Base-by-base conservation (phyloP, 1,140 invertebrate species). In the Hirudo medicinalis region DNA sequence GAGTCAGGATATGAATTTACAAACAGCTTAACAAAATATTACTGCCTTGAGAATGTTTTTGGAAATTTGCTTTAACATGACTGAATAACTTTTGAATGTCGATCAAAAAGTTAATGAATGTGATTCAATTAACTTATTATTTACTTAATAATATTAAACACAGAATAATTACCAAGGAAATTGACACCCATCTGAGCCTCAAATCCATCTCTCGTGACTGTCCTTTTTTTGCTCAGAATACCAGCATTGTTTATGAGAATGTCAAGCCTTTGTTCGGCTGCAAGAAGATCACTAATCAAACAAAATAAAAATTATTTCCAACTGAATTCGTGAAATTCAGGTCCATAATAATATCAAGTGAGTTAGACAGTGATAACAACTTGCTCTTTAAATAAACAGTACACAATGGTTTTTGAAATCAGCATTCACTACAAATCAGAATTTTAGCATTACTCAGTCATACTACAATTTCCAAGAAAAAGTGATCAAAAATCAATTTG, bases 211-310 rank as follows among this genome's bases (percentile, higher is more conserved):
- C 25, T 27, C 2, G 69, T 70, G 32, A 70, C 49, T n/a, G 17
- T 25, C 43, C 49, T 70, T 1, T 70, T 49, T 13, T 25, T 70
- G 22, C 15, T 54, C 69, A 70, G 4, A 9, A 70, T 36, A 19
- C 69, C 69, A 54, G 69, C 69, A 53, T 70, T 70, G 25, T 70
- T 70, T n/a, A 70, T 70, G 4, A 70, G 25, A 22, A 70, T 54
- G 49, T 70, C 69, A 53, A 70, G 69, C 25, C 69, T 49, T 49
- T 22, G 13, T 25, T 70, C 69, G n/a, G 32, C 69, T 70, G 69
- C 9, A 69, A 70, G 25, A 49, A 20, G 40, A 40, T 40, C 11
- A 40, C n/a, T 36, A 36, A 36, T 36, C 6, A 36, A 36, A 36
- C 6, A 36, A 36, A 3, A 36, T 3, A 36, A 36, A 6, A 36